A percentile compares a stretch with the other conserved stretches of the same genome.
phyloP scores from a whole-genome alignment of 2,888 invertebrate genomes.

The Eristalis arbustorum region DNA sequence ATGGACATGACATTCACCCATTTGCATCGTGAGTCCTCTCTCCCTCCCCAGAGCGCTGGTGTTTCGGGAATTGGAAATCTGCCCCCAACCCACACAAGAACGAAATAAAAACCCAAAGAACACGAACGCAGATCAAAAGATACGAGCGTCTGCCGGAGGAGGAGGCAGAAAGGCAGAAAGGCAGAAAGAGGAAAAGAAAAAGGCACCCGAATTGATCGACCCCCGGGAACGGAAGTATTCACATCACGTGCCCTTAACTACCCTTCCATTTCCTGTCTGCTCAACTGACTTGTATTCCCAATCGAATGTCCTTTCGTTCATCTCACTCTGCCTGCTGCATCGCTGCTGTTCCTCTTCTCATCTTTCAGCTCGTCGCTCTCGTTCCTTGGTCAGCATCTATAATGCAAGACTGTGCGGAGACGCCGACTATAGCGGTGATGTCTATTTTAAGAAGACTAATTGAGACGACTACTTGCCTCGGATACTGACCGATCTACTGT shows the following conservation, averaged over 20 bases:
- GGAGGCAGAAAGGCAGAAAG: slow-evolving; percentile 10
- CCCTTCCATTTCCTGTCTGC: not conserved
- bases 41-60: not conserved
- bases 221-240: slow-evolving; percentile 30
- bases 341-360: not conserved
- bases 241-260: slow-evolving; percentile 53
- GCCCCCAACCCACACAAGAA: not conserved
- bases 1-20: slow-evolving; percentile 26
- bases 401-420: not conserved
- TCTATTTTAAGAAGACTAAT: slow-evolving; percentile 59
- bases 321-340: not conserved
- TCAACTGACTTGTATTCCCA: slow-evolving; percentile 17
- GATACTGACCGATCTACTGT: too few species aligned
- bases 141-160: not conserved
- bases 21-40: slow-evolving; percentile 4
- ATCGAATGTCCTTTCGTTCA: slow-evolving; percentile 22
- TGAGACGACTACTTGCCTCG: too few species aligned
- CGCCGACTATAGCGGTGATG: slow-evolving; percentile 34
- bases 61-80: not conserved
- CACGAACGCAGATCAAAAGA: not conserved
- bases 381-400: slow-evolving; percentile 5
- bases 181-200: not conserved
- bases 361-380: not conserved
- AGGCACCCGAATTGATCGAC: slow-evolving; percentile 19
- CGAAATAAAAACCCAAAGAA: not conserved